Conservation (phyloP, 2,797 vertebrate species). For the Clarias pachynema region DNA sequence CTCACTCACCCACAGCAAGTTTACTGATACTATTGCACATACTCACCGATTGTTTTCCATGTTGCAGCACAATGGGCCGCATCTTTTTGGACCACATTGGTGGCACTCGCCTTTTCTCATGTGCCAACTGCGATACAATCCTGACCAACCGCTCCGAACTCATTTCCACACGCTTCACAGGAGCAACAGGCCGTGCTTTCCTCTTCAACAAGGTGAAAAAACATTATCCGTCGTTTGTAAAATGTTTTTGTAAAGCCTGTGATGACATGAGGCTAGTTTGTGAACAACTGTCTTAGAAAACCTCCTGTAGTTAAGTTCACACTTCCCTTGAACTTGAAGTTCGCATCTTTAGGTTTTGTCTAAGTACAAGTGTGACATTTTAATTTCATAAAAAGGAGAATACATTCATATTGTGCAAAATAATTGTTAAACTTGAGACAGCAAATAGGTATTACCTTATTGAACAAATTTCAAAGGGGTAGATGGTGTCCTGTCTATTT, state of each 20-base stretch:
- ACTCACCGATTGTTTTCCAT: neutral
- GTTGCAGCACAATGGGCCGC: slow-evolving; percentile 81
- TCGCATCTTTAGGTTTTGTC: neutral
- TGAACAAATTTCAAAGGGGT: neutral
- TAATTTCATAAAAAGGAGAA: neutral
- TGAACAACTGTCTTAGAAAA: neutral
- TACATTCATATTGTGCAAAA: neutral
- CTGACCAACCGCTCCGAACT: slow-evolving; percentile 96
- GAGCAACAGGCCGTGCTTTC: slow-evolving; percentile 94
- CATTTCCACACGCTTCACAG: slow-evolving; percentile 97
- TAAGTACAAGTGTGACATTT: neutral
- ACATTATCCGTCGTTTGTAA: neutral
- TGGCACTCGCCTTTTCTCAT: slow-evolving; percentile 96
- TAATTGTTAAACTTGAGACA: neutral
- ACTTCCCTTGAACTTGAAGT: neutral
- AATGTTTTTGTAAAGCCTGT: neutral
- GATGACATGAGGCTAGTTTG: no score
- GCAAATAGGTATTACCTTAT: neutral
- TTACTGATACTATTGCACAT: neutral
- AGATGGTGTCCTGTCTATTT: no score
- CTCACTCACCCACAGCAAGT: neutral
- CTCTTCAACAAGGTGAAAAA: slow-evolving; percentile 92
- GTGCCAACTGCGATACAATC: slow-evolving; percentile 97
- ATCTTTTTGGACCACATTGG: slow-evolving; percentile 99
- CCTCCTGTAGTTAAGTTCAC: neutral